phyloP scores from a whole-genome alignment of 2,888 invertebrate species.

The Emesis russula region DNA sequence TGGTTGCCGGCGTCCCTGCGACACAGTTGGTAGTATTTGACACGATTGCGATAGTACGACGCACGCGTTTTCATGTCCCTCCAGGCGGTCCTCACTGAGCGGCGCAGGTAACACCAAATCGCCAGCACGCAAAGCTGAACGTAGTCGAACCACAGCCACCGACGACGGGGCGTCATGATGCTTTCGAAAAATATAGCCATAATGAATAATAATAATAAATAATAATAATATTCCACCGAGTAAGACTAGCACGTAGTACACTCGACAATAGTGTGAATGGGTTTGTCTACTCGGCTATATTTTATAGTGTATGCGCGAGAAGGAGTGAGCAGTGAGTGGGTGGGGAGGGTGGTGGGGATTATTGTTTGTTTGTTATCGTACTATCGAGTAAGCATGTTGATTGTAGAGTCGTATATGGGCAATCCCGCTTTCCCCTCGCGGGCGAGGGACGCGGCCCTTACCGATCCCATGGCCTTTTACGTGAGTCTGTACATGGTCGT shows the following conservation, averaged over 20 bases:
- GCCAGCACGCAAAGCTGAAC: conserved; percentile 1
- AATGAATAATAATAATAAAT: neutral
- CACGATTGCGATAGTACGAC: conserved; percentile 5
- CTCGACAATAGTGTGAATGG: neutral
- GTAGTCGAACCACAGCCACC: neutral
- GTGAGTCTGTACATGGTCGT: conserved; percentile 24
- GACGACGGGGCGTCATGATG: neutral
- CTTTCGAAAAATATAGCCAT: neutral
- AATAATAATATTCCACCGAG: too few species aligned
- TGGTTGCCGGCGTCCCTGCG: conserved; percentile 1
- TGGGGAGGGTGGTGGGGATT: neutral
- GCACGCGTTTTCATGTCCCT: neutral
- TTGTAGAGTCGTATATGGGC: conserved; percentile 6
- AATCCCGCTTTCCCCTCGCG: conserved; percentile 13
- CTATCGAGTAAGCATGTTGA: conserved; percentile 10
- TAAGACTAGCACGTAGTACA: too few species aligned
- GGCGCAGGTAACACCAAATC: conserved; percentile 26
- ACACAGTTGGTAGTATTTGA: conserved; percentile 6
- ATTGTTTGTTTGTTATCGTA: neutral
- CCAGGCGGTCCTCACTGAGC: neutral
- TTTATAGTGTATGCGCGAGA: too few species aligned
- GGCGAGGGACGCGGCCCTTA: conserved; percentile 21
- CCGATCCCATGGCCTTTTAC: conserved; percentile 17
- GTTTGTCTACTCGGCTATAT: neutral
- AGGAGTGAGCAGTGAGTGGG: neutral